phyloP scores from a whole-genome alignment of 2,888 invertebrate species.

The Achlya flavicornis region DNA sequence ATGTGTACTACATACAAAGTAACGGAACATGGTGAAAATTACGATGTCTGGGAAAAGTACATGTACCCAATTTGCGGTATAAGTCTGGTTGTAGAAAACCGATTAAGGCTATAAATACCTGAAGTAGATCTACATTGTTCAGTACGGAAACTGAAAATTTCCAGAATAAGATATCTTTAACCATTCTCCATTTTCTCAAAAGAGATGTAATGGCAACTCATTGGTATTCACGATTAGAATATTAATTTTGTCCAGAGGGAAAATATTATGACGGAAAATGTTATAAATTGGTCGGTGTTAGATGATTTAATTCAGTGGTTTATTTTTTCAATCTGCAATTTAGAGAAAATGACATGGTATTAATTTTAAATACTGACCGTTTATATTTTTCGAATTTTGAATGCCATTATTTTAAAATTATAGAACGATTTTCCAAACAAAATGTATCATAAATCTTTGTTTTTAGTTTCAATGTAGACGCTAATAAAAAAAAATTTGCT shows the following conservation, averaged over 20 bases:
- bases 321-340: neutral
- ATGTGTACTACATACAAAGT: no score
- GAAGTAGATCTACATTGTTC: neutral
- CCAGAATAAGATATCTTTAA: neutral
- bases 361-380: neutral
- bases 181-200: neutral
- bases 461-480: no score
- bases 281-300: neutral
- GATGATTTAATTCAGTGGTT: neutral
- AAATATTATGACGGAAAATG: neutral
- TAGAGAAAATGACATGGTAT: neutral
- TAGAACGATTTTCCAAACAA: no score
- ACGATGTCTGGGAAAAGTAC: no score
- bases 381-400: no score
- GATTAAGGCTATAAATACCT: neutral
- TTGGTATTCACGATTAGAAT: slow-evolving; percentile 8
- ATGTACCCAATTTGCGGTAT: no score
- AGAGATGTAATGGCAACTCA: slow-evolving; percentile 6
- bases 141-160: neutral
- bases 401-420: no score
- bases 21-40: no score
- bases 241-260: neutral
- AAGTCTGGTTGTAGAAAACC: neutral
- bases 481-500: no score
- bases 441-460: no score